Evolutionary conservation across 1,140 invertebrate species (phyloP), one percentile per base, ranked within the genome.

Genomic region (Drosophila tsacasi): DNA sequence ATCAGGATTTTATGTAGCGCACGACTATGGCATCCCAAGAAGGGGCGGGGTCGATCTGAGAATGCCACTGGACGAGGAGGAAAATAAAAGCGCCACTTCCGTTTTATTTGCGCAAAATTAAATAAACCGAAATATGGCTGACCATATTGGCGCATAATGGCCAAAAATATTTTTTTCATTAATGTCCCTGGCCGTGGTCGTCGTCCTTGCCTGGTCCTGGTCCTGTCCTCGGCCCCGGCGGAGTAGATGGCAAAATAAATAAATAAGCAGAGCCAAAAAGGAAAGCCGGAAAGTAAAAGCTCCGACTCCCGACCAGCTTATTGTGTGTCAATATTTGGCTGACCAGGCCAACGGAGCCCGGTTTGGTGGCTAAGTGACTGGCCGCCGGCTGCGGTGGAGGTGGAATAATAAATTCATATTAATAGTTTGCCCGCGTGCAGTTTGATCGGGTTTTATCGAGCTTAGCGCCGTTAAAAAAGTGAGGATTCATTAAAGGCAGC

Each of bases 41-140:
- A 4, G 55, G 21, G 25, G 25, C 17, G n/a, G 27, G 32, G 32
- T 32, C 60, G 30, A 55, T 66, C 66, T 19, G 55, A 58, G 81
- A 68, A 73, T 49, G 63, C 46, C 52, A 76, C 61, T 58, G 65
- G 50, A 75, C 50, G 37, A 55, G 67, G 69, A 58, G 49, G 80
- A 72, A 76, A 83, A 90, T 90, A 90, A 90, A 89, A 89, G 76
- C 73, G 85, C 85, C 86, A 90, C 85, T 90, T 90, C 86, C 85
- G 82, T 90, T 90, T 90, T 90, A 90, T 90, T 90, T 90, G 85
- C 85, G 68, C 85, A 90, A 90, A 90, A 90, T 90, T 90, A 90
- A 90, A 90, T 90, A 90, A 90, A 90, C 85, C 85, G 85, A 90
- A 90, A 90, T 90, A 90, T 90, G 85, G 85, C 78, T 79, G 65